Evolutionary conservation across 2,888 invertebrate genomes (phyloP).

Genomic region (Saturnia japonica): DNA sequence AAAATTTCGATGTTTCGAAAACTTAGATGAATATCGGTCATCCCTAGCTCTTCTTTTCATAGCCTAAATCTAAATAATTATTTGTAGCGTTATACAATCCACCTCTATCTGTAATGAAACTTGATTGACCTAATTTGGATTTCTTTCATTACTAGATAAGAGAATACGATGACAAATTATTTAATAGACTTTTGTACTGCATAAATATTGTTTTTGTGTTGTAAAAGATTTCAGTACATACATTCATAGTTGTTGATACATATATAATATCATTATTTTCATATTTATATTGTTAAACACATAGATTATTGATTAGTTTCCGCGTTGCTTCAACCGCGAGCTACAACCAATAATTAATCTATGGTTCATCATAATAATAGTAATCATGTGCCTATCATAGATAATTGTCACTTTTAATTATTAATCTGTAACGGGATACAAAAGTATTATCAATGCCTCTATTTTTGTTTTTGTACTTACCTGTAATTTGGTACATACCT

Average conservation of each 20-base stretch:
- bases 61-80: neutral
- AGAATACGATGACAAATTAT: neutral
- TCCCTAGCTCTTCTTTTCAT: neutral
- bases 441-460: neutral
- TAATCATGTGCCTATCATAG: neutral
- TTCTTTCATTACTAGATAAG: neutral
- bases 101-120: neutral
- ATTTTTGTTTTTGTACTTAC: neutral
- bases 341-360: too few species aligned
- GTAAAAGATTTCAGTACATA: conserved; percentile 36
- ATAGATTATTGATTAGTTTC: too few species aligned
- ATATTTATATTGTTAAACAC: conserved; percentile 20
- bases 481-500: neutral
- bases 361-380: conserved; percentile 23
- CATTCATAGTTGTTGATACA: conserved; percentile 18
- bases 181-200: neutral
- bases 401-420: neutral
- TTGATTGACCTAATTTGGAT: neutral
- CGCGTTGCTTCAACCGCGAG: too few species aligned
- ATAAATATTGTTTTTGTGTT: conserved; percentile 34
- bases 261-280: conserved; percentile 8
- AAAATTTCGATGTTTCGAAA: too few species aligned
- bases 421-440: neutral
- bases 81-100: neutral
- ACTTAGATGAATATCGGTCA: too few species aligned